phyloP scores from a whole-genome alignment of 2,888 invertebrate species.

The Horisme vitalbata region DNA sequence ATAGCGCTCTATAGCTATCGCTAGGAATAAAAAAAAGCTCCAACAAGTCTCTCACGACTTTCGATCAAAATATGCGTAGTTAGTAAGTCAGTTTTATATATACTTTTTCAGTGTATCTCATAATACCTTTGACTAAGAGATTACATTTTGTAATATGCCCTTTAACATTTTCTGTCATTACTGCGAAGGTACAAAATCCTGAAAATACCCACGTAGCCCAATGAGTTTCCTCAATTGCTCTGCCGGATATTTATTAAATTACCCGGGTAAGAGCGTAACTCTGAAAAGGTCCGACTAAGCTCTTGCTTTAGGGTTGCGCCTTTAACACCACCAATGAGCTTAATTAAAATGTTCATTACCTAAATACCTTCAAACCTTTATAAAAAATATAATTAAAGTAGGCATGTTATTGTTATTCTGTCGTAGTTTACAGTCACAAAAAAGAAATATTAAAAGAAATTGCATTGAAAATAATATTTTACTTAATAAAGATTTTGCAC shows the following conservation, averaged over 20 bases:
- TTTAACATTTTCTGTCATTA: neutral
- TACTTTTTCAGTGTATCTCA: no score
- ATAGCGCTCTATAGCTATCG: no score
- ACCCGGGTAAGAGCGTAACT: constrained; percentile 60
- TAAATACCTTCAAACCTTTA: constrained; percentile 15
- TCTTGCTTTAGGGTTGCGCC: constrained; percentile 45
- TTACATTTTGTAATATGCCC: neutral
- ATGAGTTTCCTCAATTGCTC: constrained; percentile 65
- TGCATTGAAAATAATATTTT: no score
- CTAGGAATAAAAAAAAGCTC: no score
- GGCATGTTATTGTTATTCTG: no score
- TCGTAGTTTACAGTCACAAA: no score
- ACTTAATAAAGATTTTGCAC: no score
- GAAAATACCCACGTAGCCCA: constrained; percentile 28
- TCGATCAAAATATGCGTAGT: no score
- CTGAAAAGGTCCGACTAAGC: constrained; percentile 58
- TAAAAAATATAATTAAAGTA: neutral
- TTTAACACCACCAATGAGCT: constrained; percentile 36
- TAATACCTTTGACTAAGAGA: neutral
- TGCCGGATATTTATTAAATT: constrained; percentile 76
- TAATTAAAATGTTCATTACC: constrained; percentile 28
- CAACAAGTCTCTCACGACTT: no score
- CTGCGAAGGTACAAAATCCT: neutral
- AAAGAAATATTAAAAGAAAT: no score
- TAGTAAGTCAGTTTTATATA: no score